Conservation (phyloP, 2,113 vertebrate species). For the Antigone vipio region DNA sequence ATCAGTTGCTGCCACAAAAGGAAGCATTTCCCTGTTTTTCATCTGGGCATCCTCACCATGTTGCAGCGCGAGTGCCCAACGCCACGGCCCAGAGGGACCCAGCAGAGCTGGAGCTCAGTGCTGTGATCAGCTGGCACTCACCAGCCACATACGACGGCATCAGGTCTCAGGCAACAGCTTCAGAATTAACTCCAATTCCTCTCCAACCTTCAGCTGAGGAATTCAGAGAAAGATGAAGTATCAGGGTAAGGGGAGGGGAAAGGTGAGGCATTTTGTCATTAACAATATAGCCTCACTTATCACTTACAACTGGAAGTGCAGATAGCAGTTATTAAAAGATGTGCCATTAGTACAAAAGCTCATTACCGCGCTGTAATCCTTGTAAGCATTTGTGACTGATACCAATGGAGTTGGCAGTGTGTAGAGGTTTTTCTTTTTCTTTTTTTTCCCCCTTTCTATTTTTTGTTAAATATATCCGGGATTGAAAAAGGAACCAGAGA, state of each 20-base stretch:
- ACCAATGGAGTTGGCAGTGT: neutral
- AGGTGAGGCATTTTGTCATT: constrained; percentile 55
- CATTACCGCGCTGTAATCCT: neutral
- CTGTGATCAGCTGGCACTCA: neutral
- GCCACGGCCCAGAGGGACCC: neutral
- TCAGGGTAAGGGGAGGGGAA: neutral
- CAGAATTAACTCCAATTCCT: neutral
- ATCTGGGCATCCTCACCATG: neutral
- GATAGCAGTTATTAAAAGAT: constrained; percentile 59
- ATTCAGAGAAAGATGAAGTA: neutral
- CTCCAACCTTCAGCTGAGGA: neutral
- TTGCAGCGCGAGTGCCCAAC: fast-evolving
- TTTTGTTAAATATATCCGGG: neutral
- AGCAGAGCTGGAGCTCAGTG: neutral
- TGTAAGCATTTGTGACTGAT: constrained; percentile 55
- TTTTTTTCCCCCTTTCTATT: neutral
- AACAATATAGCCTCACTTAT: constrained; percentile 30
- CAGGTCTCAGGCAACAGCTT: neutral
- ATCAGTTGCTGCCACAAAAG: neutral
- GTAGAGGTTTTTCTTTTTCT: neutral
- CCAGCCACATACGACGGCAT: neutral
- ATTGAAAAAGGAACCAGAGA: neutral
- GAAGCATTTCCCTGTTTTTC: neutral
- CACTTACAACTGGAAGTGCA: constrained; percentile 50
- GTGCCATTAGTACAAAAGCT: constrained; percentile 55